Conservation (phyloP, 30 jellyfish, hydroid and myxozoan genomes). For the Pseudorhiza aurosa region DNA sequence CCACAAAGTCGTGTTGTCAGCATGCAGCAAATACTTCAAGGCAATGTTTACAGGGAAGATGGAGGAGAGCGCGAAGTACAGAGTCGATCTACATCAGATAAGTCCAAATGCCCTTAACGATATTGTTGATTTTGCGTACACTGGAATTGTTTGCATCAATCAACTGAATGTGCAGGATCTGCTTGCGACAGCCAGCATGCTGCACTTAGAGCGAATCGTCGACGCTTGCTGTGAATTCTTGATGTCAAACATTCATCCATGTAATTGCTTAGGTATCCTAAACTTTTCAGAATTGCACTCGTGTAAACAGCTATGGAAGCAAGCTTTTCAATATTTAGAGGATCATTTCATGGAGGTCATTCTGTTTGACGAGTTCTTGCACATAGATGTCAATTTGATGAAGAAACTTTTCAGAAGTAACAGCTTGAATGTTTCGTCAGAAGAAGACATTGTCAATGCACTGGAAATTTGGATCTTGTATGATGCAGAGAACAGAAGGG, state of each 20-base stretch:
- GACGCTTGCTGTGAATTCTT: constrained; percentile 91
- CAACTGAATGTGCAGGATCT: constrained; percentile 80
- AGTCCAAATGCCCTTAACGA: constrained; percentile 67
- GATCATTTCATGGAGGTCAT: constrained; percentile 74
- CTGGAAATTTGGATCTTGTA: constrained; percentile 79
- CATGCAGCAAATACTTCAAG: constrained; percentile 87
- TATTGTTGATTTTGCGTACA: constrained; percentile 83
- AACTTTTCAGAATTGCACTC: constrained; percentile 81
- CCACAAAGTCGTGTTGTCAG: constrained; percentile 90
- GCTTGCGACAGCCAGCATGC: constrained; percentile 86
- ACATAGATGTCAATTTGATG: constrained; percentile 26
- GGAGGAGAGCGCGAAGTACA: constrained; percentile 76
- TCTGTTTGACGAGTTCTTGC: constrained; percentile 71
- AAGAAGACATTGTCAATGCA: constrained; percentile 76
- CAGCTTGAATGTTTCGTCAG: constrained; percentile 69
- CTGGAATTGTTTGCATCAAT: constrained; percentile 69
- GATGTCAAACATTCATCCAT: constrained; percentile 75
- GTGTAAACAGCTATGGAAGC: constrained; percentile 57
- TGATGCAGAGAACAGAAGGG: constrained; percentile 68
- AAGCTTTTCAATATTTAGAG: constrained; percentile 59
- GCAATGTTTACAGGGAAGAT: constrained; percentile 92
- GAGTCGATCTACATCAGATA: constrained; percentile 68
- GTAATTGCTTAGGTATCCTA: constrained; percentile 84
- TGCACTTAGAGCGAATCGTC: constrained; percentile 72
- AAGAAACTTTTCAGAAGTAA: constrained; percentile 53